These are phyloP conservation scores for Gila orcuttii DNA, from an alignment of 2,113 vertebrate genomes.

Conservation along the genomic window DNA sequence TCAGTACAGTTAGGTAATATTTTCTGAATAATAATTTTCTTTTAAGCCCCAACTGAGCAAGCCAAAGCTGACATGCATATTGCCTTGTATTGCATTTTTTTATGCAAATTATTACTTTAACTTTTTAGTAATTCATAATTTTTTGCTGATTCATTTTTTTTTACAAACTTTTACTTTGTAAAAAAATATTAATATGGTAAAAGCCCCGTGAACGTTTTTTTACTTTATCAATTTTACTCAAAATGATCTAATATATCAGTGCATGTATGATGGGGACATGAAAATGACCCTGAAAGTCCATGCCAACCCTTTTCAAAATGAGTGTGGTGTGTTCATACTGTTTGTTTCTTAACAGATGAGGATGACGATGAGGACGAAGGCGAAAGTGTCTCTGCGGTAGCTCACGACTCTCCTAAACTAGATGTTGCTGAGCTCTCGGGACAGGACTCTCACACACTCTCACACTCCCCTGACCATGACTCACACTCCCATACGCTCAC, in stretches of 20 bases:
- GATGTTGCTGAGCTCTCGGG: conserved; percentile 41
- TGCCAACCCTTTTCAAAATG: no score
- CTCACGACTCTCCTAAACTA: conserved; percentile 42
- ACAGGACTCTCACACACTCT: conserved; percentile 16
- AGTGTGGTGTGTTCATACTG: not conserved
- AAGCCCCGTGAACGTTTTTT: no score
- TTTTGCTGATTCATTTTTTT: not conserved
- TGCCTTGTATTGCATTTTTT: not conserved
- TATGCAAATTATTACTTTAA: not conserved
- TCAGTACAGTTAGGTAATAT: not conserved
- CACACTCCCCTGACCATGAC: conserved; percentile 44
- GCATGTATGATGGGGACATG: no score
- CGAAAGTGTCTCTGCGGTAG: conserved; percentile 15
- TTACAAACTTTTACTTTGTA: not conserved
- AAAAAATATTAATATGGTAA: no score
- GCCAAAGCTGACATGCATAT: not conserved
- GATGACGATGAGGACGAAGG: conserved; percentile 25
- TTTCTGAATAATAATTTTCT: not conserved
- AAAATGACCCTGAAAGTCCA: no score
- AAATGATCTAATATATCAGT: no score
- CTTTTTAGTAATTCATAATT: not conserved
- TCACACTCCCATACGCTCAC: conserved; percentile 30
- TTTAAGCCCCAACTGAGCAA: not conserved
- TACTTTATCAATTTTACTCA: no score
- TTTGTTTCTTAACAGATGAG: conserved; percentile 44